These are phyloP conservation scores for Musca vetustissima DNA, from an alignment of 1,140 invertebrate species.

Conservation along the genomic window DNA sequence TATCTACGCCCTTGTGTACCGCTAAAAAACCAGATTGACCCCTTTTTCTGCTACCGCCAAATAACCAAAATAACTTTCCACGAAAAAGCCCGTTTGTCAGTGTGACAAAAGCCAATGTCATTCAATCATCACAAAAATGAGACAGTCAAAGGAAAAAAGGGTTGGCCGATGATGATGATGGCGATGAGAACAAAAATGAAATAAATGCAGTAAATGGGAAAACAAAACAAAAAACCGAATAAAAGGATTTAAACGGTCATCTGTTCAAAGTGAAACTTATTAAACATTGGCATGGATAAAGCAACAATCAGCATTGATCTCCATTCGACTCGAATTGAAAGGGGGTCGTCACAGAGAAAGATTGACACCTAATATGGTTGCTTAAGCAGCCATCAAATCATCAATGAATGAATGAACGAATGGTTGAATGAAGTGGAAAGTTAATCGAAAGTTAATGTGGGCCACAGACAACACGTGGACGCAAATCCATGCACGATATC, in stretches of 20 bases:
- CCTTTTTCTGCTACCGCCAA: not conserved
- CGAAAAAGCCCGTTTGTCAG: conserved; percentile 14
- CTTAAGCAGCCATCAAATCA: not conserved
- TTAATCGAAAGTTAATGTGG: conserved; percentile 22
- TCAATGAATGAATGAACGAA: too few relatives aligned
- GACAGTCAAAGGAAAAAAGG: conserved; percentile 1
- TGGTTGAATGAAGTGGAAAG: too few relatives aligned
- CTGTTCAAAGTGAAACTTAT: conserved; percentile 14
- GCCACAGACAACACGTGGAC: conserved; percentile 9
- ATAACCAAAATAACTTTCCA: not conserved
- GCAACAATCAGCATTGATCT: not conserved
- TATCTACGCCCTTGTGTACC: too few relatives aligned
- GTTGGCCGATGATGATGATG: not conserved
- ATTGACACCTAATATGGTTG: too few relatives aligned
- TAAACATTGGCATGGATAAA: conserved; percentile 20
- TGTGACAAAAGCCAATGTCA: conserved; percentile 2
- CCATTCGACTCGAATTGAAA: too few relatives aligned
- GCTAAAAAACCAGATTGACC: too few relatives aligned
- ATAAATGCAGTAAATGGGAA: not conserved
- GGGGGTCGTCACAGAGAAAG: too few relatives aligned
- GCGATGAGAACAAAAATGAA: not conserved
- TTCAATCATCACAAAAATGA: not conserved
- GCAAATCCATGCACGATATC: not conserved
- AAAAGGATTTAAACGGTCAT: conserved; percentile 23
- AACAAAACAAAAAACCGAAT: too few relatives aligned